Evolutionary conservation across 2,888 invertebrate species (phyloP).

Genomic region (Orchestes rusci): DNA sequence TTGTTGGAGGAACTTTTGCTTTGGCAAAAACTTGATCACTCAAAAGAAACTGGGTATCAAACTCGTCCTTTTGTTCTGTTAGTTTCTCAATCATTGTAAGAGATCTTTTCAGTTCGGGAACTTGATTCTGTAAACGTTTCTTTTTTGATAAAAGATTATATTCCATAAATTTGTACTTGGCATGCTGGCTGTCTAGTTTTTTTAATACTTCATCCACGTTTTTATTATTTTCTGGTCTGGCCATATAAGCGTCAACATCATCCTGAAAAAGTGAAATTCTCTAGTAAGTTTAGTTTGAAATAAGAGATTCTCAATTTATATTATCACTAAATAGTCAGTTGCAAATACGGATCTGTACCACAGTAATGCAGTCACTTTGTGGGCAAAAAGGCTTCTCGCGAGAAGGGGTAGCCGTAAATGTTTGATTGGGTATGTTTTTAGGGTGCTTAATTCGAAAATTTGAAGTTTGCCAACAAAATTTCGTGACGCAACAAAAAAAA

Average conservation of each 20-base stretch:
- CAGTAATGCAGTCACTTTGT: too few species aligned
- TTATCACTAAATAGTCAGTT: background rate
- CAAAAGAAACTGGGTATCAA: conserved; percentile 84
- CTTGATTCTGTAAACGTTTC: conserved; percentile 78
- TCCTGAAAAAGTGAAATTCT: conserved; percentile 52
- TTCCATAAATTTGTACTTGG: conserved; percentile 97
- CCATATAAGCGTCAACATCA: conserved; percentile 93
- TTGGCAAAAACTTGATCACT: conserved; percentile 79
- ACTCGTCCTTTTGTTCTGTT: conserved; percentile 68
- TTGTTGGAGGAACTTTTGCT: conserved; percentile 82
- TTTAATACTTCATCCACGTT: conserved; percentile 81
- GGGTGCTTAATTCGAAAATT: too few species aligned
- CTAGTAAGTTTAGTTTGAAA: background rate
- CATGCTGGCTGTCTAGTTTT: conserved; percentile 85
- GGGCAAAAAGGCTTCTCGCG: too few species aligned
- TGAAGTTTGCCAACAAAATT: too few species aligned
- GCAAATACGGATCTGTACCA: too few species aligned
- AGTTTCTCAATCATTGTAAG: conserved; percentile 87
- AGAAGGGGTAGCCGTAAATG: too few species aligned
- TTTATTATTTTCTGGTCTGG: conserved; percentile 68
- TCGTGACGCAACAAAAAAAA: too few species aligned
- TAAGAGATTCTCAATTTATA: background rate
- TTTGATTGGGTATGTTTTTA: too few species aligned
- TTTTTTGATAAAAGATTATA: conserved; percentile 81
- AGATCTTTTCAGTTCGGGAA: conserved; percentile 90